Conservation (phyloP, 30 jellyfish, hydroid and myxozoan species). For the Aurelia coerulea region DNA sequence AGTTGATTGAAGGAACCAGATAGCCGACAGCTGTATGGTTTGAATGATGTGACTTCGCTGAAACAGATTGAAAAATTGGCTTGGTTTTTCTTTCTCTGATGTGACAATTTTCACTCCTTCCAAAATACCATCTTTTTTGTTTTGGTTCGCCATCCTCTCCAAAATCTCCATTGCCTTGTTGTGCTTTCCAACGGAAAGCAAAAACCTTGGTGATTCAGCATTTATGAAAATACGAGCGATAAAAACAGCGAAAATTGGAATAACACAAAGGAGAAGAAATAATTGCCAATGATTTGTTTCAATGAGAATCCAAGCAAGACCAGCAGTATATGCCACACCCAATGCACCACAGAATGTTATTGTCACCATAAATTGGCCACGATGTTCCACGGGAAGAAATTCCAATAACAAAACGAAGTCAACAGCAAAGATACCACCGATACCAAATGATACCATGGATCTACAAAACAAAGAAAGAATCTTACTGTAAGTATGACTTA, state of each 20-base stretch:
- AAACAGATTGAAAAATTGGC: conserved; percentile 10
- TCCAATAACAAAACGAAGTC: conserved; percentile 54
- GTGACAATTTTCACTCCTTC: conserved; percentile 9
- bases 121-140: conserved; percentile 9
- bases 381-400: conserved; percentile 57
- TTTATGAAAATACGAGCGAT: conserved; percentile 39
- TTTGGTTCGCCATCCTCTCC: conserved; percentile 32
- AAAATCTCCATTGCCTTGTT: conserved; percentile 45
- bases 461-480: conserved; percentile 13
- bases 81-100: background rate
- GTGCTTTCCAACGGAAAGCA: conserved; percentile 49
- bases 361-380: conserved; percentile 52
- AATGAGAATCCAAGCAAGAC: conserved; percentile 74
- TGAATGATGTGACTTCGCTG: conserved; percentile 2
- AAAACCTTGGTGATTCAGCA: conserved; percentile 68
- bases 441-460: conserved; percentile 59
- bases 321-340: conserved; percentile 75
- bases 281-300: conserved; percentile 31
- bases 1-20: conserved; percentile 64
- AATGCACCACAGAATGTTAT: conserved; percentile 57
- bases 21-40: conserved; percentile 35
- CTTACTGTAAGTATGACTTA: too few species aligned
- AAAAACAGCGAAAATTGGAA: conserved; percentile 44
- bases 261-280: conserved; percentile 37
- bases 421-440: conserved; percentile 57